Conservation (phyloP, 2,888 invertebrate species). For the Allacma fusca region DNA sequence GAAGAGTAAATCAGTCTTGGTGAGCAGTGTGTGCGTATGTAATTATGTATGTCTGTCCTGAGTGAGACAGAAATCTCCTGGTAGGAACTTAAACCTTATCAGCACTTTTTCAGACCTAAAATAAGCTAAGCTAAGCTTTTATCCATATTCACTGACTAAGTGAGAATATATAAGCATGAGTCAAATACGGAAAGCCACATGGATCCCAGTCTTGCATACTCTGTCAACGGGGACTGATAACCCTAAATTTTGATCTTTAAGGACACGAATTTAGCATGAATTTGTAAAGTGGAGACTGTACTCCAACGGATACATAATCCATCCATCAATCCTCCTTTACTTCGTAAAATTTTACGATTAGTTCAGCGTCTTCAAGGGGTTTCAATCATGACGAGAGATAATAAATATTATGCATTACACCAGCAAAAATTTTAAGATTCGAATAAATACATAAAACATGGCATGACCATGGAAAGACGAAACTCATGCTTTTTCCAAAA, state of each 20-base stretch:
- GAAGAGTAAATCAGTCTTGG: too few relatives aligned
- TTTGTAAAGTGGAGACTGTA: background rate
- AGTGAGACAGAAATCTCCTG: too few relatives aligned
- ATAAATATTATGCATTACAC: background rate
- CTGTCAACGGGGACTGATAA: background rate
- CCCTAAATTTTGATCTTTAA: constrained; percentile 14
- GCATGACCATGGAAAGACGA: background rate
- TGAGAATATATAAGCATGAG: too few relatives aligned
- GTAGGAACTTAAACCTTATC: background rate
- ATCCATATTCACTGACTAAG: too few relatives aligned
- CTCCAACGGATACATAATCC: background rate
- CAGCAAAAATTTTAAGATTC: background rate
- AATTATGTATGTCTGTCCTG: too few relatives aligned
- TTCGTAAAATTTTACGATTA: constrained; percentile 7
- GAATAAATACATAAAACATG: constrained; percentile 2
- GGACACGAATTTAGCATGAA: constrained; percentile 5
- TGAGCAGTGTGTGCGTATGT: too few relatives aligned
- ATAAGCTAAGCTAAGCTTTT: background rate
- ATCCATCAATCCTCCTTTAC: background rate
- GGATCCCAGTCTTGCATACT: background rate
- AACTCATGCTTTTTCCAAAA: background rate
- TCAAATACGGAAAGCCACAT: too few relatives aligned
- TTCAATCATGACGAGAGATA: background rate
- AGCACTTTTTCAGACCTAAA: background rate
- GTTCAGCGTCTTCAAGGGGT: constrained; percentile 5